phyloP scores from a whole-genome alignment of 2,113 vertebrate genomes.

The Clupea harengus region DNA sequence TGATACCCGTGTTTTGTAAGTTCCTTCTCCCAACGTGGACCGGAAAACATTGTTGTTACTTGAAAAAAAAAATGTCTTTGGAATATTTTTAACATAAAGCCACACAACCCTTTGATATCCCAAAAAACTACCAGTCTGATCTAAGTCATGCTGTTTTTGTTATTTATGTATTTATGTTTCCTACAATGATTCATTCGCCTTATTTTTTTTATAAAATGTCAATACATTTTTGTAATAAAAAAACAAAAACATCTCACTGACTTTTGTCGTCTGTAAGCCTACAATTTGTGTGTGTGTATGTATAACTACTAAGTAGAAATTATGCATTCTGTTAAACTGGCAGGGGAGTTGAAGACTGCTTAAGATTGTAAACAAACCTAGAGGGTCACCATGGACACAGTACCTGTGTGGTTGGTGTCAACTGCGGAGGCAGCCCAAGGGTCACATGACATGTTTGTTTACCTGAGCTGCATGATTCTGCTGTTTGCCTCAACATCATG shows the following conservation, averaged over 20 bases:
- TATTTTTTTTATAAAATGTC: conserved; percentile 24
- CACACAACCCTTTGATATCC: conserved; percentile 7
- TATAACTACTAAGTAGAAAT: not conserved
- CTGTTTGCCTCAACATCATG: not conserved
- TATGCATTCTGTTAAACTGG: no score
- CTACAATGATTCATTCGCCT: conserved; percentile 7
- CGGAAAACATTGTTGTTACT: conserved; percentile 23
- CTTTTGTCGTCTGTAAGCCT: not conserved
- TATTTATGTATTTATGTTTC: conserved; percentile 33
- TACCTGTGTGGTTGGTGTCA: not conserved
- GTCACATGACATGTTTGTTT: not conserved
- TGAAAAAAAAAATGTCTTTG: conserved; percentile 24
- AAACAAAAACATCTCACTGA: not conserved
- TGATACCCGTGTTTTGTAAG: not conserved
- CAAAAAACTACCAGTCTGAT: not conserved
- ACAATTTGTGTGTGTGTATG: not conserved
- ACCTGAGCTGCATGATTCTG: not conserved
- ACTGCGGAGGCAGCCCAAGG: no score
- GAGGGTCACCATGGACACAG: conserved; percentile 27
- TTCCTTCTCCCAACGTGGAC: not conserved
- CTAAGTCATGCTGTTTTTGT: conserved; percentile 13
- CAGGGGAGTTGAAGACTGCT: no score
- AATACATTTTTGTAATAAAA: conserved; percentile 20
- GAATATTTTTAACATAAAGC: conserved; percentile 11
- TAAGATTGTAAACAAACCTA: not conserved